phyloP scores from a whole-genome alignment of 2,797 vertebrate genomes.

The Brachymystax lenok region DNA sequence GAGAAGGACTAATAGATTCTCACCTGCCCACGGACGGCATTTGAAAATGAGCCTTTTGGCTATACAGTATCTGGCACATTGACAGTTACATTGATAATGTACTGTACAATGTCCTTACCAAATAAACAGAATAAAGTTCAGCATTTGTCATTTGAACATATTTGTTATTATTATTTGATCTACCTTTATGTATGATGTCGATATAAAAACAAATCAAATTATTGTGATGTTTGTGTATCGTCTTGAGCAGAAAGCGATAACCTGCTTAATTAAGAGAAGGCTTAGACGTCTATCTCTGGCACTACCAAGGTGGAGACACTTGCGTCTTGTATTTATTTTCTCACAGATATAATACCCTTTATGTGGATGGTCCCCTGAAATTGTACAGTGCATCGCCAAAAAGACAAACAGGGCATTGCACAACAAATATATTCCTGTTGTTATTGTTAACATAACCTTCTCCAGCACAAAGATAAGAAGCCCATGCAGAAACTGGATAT shows the following conservation, averaged over 20 bases:
- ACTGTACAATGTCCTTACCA: no score
- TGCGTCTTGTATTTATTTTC: not conserved
- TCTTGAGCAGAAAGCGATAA: not conserved
- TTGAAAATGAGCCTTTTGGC: no score
- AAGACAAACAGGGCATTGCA: constrained; percentile 26
- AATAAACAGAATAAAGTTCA: no score
- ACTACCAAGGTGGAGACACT: not conserved
- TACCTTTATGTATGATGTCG: not conserved
- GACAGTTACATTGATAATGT: no score
- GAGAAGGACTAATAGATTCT: no score
- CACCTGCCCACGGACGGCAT: no score
- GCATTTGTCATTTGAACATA: not conserved
- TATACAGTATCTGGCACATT: no score
- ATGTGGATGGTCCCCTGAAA: constrained; percentile 22
- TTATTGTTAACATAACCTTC: constrained; percentile 24
- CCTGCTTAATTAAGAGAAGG: not conserved
- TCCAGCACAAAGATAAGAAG: constrained; percentile 25
- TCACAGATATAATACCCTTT: constrained; percentile 8
- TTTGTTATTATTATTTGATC: not conserved
- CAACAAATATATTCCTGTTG: constrained; percentile 27
- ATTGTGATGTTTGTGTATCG: not conserved
- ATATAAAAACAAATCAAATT: constrained; percentile 2
- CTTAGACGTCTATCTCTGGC: not conserved
- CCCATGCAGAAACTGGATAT: constrained; percentile 37
- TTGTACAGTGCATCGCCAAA: constrained; percentile 21